phyloP scores from a whole-genome alignment of 92 coral and sea anemone genomes.

The Diadumene lineata region DNA sequence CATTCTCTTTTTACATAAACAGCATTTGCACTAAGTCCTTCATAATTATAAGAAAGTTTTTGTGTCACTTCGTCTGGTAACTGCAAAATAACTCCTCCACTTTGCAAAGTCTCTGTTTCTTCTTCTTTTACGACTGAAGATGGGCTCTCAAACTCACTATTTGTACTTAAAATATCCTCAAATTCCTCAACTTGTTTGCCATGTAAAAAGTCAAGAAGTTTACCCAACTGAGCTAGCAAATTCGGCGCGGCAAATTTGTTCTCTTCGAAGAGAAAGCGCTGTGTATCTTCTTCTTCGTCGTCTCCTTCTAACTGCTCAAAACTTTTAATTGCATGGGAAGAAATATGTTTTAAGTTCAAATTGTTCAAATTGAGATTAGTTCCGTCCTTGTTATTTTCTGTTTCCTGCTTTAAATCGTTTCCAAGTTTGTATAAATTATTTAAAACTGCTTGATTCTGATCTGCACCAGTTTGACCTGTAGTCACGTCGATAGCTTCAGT shows the following conservation, averaged over 20 bases:
- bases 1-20: conserved; percentile 88
- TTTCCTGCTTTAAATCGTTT: conserved; percentile 47
- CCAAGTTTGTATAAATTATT: conserved; percentile 38
- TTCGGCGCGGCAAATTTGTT: conserved; percentile 98
- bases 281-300: conserved; percentile 97
- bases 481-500: neutral
- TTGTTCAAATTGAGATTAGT: conserved; percentile 57
- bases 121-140: conserved; percentile 21
- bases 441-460: conserved; percentile 33
- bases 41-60: conserved; percentile 77
- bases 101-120: conserved; percentile 40
- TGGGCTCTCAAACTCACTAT: conserved; percentile 44
- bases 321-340: conserved; percentile 59
- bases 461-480: conserved; percentile 22
- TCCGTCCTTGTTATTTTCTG: conserved; percentile 46
- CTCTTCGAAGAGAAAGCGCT: conserved; percentile 91
- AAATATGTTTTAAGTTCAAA: conserved; percentile 51
- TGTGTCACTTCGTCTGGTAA: conserved; percentile 80
- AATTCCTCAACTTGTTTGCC: conserved; percentile 76
- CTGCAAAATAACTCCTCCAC: conserved; percentile 69
- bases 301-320: conserved; percentile 79
- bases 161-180: conserved; percentile 63
- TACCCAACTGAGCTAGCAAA: conserved; percentile 86
- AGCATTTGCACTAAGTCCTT: conserved; percentile 73
- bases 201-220: conserved; percentile 78